These are phyloP conservation scores for Mimumesa dahlbomi DNA, from an alignment of 2,888 invertebrate genomes.

Conservation along the genomic window DNA sequence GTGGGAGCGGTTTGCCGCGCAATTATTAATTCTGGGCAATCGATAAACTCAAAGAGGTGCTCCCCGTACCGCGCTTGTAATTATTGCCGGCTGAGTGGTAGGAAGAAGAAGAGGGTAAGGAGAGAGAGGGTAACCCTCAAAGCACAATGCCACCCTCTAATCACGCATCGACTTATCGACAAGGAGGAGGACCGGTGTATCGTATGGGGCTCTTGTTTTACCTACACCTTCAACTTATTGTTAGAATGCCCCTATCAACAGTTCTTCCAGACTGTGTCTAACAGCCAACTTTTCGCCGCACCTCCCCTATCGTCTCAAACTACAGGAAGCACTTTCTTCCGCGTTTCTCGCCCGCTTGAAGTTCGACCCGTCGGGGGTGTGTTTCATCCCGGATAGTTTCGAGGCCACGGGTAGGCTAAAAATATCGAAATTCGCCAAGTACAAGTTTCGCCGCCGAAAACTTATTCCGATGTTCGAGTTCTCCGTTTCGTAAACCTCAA, in stretches of 20 bases:
- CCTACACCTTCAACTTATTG: constrained; percentile 29
- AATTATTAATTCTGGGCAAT: constrained; percentile 79
- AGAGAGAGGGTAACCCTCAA: constrained; percentile 66
- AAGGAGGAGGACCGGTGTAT: constrained; percentile 62
- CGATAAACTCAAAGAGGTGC: constrained; percentile 78
- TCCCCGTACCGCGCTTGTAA: constrained; percentile 73
- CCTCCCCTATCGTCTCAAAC: constrained; percentile 46
- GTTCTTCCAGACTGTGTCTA: constrained; percentile 52
- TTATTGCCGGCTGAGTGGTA: constrained; percentile 72
- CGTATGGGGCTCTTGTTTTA: constrained; percentile 65
- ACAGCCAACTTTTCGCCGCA: constrained; percentile 48
- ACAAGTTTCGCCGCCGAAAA: not conserved
- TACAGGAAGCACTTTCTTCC: constrained; percentile 67
- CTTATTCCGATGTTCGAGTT: not conserved
- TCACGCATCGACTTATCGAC: constrained; percentile 79
- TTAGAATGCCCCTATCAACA: constrained; percentile 22
- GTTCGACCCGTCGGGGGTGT: constrained; percentile 12
- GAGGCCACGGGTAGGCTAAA: not conserved
- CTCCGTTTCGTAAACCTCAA: too few relatives aligned
- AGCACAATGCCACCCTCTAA: constrained; percentile 79
- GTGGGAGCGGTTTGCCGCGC: constrained; percentile 61
- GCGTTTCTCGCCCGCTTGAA: constrained; percentile 52
- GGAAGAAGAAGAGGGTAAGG: constrained; percentile 52
- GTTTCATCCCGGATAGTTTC: not conserved
- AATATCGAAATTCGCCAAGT: not conserved